phyloP scores from a whole-genome alignment of 2,113 vertebrate genomes.

The Grus americana region DNA sequence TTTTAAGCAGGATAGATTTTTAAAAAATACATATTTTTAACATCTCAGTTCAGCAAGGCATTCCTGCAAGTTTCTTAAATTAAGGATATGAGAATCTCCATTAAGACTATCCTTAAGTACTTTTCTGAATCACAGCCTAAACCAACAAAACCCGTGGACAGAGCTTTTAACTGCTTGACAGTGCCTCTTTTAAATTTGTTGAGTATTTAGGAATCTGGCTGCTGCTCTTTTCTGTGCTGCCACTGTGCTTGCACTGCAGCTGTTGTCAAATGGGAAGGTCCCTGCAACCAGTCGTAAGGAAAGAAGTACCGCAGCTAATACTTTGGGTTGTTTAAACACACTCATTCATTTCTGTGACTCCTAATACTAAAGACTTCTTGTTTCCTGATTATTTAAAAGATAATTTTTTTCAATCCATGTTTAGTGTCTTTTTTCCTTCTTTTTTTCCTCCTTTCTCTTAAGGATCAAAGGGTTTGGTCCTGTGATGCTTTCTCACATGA shows the following conservation, averaged over 20 bases:
- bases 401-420: neutral
- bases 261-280: neutral
- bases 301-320: neutral
- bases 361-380: neutral
- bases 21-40: neutral
- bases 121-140: conserved; percentile 45
- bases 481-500: neutral
- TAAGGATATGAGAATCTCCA: neutral
- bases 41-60: neutral
- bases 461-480: neutral
- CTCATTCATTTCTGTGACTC: neutral
- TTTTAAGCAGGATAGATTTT: neutral
- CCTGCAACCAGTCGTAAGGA: neutral
- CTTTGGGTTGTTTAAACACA: neutral
- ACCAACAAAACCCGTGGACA: neutral
- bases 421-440: neutral
- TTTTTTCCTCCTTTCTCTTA: fast-evolving
- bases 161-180: conserved; percentile 28
- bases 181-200: conserved; percentile 1
- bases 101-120: conserved; percentile 31
- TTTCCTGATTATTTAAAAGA: neutral
- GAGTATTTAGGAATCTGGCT: conserved; percentile 28
- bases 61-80: conserved; percentile 21
- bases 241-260: neutral
- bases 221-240: neutral